phyloP scores from a whole-genome alignment of 2,113 vertebrate genomes.

The Fulmarus glacialis region DNA sequence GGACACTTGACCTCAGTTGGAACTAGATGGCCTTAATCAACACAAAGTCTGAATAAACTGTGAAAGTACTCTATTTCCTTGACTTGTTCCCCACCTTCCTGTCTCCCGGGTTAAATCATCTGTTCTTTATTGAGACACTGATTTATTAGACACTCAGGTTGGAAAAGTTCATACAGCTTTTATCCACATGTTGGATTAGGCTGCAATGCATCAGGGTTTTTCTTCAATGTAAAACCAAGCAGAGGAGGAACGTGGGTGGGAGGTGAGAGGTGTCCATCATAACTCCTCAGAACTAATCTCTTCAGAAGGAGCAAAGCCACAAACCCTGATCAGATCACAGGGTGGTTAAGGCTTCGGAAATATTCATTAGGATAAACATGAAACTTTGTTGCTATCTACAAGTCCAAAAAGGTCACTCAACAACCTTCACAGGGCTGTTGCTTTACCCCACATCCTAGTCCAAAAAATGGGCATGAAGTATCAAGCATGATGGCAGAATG shows the following conservation, averaged over 20 bases:
- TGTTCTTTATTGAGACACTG: background rate
- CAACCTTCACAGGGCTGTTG: background rate
- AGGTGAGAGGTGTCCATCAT: background rate
- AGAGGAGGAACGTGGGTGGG: background rate
- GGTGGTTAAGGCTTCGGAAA: background rate
- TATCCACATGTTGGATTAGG: background rate
- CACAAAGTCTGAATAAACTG: background rate
- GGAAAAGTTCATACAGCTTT: background rate
- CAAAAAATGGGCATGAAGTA: background rate
- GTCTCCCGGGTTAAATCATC: background rate
- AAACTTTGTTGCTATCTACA: background rate
- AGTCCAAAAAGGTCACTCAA: background rate
- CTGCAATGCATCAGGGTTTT: background rate
- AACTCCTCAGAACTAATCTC: background rate
- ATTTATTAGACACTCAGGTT: background rate
- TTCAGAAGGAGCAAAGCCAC: background rate
- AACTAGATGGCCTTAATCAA: constrained; percentile 28
- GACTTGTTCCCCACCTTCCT: background rate
- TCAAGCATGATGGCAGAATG: background rate
- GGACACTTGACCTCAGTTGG: background rate
- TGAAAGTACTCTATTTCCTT: background rate
- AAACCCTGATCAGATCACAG: background rate
- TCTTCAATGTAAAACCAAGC: background rate
- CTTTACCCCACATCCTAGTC: background rate
- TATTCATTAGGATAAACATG: background rate